phyloP scores from a whole-genome alignment of 2,797 vertebrate genomes.

The Loriculus beryllinus region DNA sequence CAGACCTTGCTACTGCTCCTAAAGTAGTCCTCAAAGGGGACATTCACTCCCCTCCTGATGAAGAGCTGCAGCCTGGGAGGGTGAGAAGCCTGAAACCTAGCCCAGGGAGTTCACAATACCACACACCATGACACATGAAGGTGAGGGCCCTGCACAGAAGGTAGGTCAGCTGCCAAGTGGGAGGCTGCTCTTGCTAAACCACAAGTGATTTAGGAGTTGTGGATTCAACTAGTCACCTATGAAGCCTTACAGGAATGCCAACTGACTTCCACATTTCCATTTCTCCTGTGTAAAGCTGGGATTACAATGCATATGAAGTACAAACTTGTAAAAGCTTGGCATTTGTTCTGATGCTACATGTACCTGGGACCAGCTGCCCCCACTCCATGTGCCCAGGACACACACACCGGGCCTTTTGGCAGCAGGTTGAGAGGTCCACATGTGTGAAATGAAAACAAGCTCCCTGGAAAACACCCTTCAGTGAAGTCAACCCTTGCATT shows the following conservation, averaged over 20 bases:
- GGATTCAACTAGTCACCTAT: neutral
- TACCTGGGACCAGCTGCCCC: neutral
- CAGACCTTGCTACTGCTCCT: neutral
- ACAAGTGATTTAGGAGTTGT: neutral
- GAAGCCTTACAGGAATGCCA: neutral
- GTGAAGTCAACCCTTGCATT: neutral
- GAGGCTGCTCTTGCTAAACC: neutral
- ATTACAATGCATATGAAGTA: neutral
- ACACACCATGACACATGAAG: neutral
- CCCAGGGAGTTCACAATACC: neutral
- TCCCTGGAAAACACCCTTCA: neutral
- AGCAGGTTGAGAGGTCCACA: neutral
- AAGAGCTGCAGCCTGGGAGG: neutral
- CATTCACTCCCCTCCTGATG: neutral
- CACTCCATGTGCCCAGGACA: neutral
- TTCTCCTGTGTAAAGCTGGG: neutral
- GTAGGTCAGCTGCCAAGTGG: neutral
- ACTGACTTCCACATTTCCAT: accelerated
- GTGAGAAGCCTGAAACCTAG: neutral
- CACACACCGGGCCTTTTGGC: neutral
- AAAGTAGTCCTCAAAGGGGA: neutral
- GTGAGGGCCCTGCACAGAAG: neutral
- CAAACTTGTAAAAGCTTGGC: neutral
- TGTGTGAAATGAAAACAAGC: neutral
- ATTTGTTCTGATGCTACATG: neutral